These are phyloP conservation scores for Idaea straminata DNA, from an alignment of 2,888 invertebrate genomes.

Conservation along the genomic window DNA sequence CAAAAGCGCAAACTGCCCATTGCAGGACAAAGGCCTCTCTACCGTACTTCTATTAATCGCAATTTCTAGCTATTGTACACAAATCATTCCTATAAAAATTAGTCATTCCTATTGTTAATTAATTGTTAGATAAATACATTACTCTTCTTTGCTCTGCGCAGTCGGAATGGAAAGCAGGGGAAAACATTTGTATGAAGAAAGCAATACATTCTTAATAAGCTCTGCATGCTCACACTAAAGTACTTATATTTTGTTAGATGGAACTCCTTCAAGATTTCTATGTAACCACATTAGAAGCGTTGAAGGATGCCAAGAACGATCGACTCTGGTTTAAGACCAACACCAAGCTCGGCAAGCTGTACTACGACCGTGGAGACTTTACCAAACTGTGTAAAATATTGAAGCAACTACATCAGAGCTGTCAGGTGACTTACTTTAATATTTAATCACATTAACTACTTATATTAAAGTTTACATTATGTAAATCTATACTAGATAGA, in stretches of 20 bases:
- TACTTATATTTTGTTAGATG: constrained; percentile 83
- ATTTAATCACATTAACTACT: constrained; percentile 9
- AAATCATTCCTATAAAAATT: too few relatives aligned
- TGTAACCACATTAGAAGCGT: constrained; percentile 95
- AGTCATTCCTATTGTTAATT: too few relatives aligned
- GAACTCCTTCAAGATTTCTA: constrained; percentile 98
- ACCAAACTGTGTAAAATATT: constrained; percentile 96
- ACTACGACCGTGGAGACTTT: constrained; percentile 97
- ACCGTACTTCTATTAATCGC: too few relatives aligned
- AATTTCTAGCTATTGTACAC: too few relatives aligned
- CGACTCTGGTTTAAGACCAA: constrained; percentile 99
- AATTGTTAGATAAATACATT: too few relatives aligned
- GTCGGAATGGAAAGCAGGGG: too few relatives aligned
- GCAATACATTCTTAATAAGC: neutral
- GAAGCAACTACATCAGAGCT: constrained; percentile 97
- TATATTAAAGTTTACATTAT: too few relatives aligned
- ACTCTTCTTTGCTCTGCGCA: too few relatives aligned
- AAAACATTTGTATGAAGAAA: too few relatives aligned
- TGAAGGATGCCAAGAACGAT: constrained; percentile 99
- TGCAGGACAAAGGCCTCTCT: too few relatives aligned
- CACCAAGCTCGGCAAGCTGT: constrained; percentile 98
- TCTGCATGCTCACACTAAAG: neutral
- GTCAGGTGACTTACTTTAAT: constrained; percentile 84
- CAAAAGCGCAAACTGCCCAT: too few relatives aligned
- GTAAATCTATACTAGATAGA: too few relatives aligned